Evolutionary conservation across 2,113 vertebrate species (phyloP).

Genomic region (Oryzias melastigma): DNA sequence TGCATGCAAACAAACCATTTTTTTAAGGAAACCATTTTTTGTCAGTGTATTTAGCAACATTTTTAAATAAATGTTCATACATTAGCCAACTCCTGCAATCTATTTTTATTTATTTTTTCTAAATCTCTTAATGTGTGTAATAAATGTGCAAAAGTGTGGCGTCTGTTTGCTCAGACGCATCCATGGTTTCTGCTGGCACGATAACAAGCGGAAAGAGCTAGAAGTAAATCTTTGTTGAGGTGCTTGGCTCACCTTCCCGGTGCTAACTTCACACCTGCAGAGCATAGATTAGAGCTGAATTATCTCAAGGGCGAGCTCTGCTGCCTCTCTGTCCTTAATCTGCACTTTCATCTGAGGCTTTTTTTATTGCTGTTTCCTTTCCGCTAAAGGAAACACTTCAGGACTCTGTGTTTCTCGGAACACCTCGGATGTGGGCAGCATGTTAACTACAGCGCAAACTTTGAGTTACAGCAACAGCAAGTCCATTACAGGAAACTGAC

Average conservation of each 20-base stretch:
- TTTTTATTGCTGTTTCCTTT: slow-evolving; percentile 62
- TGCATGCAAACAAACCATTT: too few relatives aligned
- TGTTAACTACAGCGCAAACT: slow-evolving; percentile 23
- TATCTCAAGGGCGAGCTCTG: slow-evolving; percentile 60
- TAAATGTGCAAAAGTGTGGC: slow-evolving; percentile 10
- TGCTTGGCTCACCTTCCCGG: slow-evolving; percentile 49
- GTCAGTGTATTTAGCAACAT: too few relatives aligned
- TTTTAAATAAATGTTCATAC: too few relatives aligned
- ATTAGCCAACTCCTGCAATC: too few relatives aligned
- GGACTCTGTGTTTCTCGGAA: slow-evolving; percentile 36
- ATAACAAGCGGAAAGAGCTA: slow-evolving; percentile 36
- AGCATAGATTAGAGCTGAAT: slow-evolving; percentile 72
- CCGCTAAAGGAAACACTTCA: slow-evolving; percentile 36
- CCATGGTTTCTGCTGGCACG: slow-evolving; percentile 27
- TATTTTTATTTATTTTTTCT: too few relatives aligned
- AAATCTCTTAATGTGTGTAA: too few relatives aligned
- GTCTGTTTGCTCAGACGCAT: slow-evolving; percentile 17
- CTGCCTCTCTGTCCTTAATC: slow-evolving; percentile 55
- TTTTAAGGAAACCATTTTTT: too few relatives aligned
- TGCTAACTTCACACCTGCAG: slow-evolving; percentile 63
- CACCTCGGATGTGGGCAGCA: slow-evolving; percentile 39
- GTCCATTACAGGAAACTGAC: background rate
- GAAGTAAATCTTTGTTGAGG: slow-evolving; percentile 62
- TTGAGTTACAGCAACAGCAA: slow-evolving; percentile 16
- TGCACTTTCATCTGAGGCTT: slow-evolving; percentile 60